Conservation (phyloP, 2,888 invertebrate genomes). For the Criorhina ranunculi region DNA sequence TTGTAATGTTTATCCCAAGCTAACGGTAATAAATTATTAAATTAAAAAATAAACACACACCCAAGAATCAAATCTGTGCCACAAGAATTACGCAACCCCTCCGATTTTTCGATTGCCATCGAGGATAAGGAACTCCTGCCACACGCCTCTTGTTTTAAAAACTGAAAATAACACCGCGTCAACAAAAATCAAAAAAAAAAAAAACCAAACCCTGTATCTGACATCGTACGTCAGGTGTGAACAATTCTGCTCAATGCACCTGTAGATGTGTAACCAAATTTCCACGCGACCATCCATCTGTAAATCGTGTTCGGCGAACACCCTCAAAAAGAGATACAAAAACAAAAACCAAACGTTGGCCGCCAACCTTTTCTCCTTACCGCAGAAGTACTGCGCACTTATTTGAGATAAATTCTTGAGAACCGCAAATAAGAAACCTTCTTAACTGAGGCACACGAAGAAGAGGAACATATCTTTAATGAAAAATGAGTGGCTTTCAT, state of each 20-base stretch:
- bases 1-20: slow-evolving; percentile 52
- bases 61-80: slow-evolving; percentile 64
- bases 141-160: slow-evolving; percentile 39
- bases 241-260: slow-evolving; percentile 67
- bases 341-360: slow-evolving; percentile 17
- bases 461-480: slow-evolving; percentile 51
- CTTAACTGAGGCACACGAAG: slow-evolving; percentile 51
- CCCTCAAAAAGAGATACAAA: slow-evolving; percentile 56
- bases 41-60: slow-evolving; percentile 56
- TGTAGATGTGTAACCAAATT: slow-evolving; percentile 65
- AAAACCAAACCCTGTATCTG: slow-evolving; percentile 25
- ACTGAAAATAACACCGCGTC: slow-evolving; percentile 17
- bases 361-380: slow-evolving; percentile 22
- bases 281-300: slow-evolving; percentile 72
- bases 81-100: slow-evolving; percentile 55
- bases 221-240: slow-evolving; percentile 68
- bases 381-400: slow-evolving; percentile 51
- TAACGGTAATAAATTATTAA: slow-evolving; percentile 71
- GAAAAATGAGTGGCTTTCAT: slow-evolving; percentile 64
- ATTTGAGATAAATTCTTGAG: slow-evolving; percentile 44
- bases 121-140: slow-evolving; percentile 44
- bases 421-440: slow-evolving; percentile 56
- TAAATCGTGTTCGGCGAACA: slow-evolving; percentile 65
- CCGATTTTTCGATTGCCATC: slow-evolving; percentile 23
- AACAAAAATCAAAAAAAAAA: not conserved